Base-by-base conservation (phyloP, 2,888 invertebrate species). In the Cephus sareptanus region DNA sequence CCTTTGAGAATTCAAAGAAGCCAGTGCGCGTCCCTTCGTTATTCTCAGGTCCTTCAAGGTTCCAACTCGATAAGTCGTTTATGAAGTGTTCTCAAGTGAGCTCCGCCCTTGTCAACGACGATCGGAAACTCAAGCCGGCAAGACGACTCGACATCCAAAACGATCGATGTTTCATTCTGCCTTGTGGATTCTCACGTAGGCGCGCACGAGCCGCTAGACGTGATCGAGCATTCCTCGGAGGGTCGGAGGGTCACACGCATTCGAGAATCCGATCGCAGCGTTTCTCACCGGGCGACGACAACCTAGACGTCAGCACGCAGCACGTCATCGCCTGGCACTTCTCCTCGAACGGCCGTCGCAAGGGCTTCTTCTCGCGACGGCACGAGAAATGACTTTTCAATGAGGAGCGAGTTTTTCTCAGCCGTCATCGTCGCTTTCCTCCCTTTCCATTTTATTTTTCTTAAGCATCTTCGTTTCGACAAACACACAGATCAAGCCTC, bases 21-120 rank as follows among this genome's bases (percentile, higher is more conserved):
- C 30, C n/a, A 79, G 35, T 35, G 83, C 81, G 82, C 82, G 81
- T 84, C 82, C 81, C 83, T 86, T 87, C 82, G 84, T 87, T 86
- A 86, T 81, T 80, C 74, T 73, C 80, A 81, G 79, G 74, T 75
- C 75, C 79, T 80, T 74, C 75, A 78, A 35, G 76, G 77, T 80
- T 79, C 75, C 80, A 80, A 73, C 33, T 30, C 74, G 75, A 76
- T 70, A 70, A 70, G 70, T 30, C 70, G 70, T 75, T 82, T 82
- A 81, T 83, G 80, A 82, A 85, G 83, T 83, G 80, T 82, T 77
- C 83, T 87, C 81, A 76, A 84, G 84, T 79, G 85, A 82, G 40
- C 35, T 81, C 81, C 71, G 83, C 81, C 80, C 83, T 86, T 82
- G 78, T 79, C 82, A 75, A 79, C 79, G 81, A 82, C 83, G 83